phyloP scores from a whole-genome alignment of 2,797 vertebrate genomes.

The Hipposideros larvatus region DNA sequence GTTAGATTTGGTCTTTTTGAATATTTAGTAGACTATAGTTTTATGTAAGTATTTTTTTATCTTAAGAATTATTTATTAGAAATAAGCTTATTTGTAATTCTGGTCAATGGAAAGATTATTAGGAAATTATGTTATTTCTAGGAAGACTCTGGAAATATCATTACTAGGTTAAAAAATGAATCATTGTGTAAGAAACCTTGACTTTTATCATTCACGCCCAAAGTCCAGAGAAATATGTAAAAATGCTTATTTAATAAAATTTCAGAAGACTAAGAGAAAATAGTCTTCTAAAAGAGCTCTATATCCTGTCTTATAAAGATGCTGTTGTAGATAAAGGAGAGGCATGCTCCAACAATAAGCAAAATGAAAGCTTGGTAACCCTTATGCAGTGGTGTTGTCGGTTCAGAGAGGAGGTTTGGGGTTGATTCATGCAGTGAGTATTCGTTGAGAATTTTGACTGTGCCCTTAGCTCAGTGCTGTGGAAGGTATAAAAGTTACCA shows the following conservation, averaged over 20 bases:
- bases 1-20: neutral
- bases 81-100: neutral
- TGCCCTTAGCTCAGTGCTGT: neutral
- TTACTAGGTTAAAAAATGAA: neutral
- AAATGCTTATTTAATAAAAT: slow-evolving; percentile 37
- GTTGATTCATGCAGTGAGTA: neutral
- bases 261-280: neutral
- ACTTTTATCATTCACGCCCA: slow-evolving; percentile 20
- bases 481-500: neutral
- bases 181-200: neutral
- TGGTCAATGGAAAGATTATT: neutral
- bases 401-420: neutral
- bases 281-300: neutral
- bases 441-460: neutral
- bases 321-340: neutral
- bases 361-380: neutral
- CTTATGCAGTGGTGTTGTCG: neutral
- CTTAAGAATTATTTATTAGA: slow-evolving; percentile 36
- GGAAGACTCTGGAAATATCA: neutral
- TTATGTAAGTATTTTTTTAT: neutral
- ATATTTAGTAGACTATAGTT: neutral
- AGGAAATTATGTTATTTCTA: neutral
- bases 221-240: slow-evolving; percentile 31
- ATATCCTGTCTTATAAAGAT: neutral
- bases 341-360: neutral